phyloP scores from a whole-genome alignment of 1,140 invertebrate species.

The Sarcophaga peregrina region DNA sequence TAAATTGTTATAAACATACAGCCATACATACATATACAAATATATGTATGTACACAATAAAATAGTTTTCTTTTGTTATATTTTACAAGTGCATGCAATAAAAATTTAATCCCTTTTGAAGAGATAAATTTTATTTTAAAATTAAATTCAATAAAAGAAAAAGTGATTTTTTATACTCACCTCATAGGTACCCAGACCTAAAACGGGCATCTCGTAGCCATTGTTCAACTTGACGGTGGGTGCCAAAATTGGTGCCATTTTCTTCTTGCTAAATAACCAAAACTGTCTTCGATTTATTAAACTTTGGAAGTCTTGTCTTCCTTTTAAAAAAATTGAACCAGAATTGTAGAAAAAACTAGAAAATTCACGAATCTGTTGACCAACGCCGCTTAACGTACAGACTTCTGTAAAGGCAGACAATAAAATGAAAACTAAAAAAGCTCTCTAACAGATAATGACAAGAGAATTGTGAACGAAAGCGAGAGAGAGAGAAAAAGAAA shows the following conservation, averaged over 20 bases:
- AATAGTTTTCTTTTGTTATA: no score
- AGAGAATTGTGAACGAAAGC: no score
- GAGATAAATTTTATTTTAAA: no score
- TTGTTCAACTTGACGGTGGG: constrained; percentile 68
- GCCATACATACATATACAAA: no score
- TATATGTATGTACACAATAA: no score
- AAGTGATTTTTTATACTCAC: constrained; percentile 59
- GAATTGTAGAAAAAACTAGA: not conserved
- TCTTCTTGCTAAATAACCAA: not conserved
- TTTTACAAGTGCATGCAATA: no score
- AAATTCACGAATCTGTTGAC: not conserved
- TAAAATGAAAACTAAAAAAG: not conserved
- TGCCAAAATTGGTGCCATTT: constrained; percentile 41
- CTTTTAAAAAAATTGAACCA: not conserved
- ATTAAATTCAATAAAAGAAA: not conserved
- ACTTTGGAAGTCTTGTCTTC: not conserved
- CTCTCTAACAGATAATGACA: not conserved
- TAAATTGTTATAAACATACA: no score
- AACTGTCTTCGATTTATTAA: not conserved
- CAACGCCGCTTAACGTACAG: not conserved
- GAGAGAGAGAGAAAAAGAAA: not conserved
- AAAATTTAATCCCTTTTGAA: no score
- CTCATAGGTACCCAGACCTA: constrained; percentile 76
- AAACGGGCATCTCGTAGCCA: constrained; percentile 71
- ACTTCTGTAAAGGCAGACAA: not conserved